Evolutionary conservation across 2,113 vertebrate genomes (phyloP), one percentile per base, ranked within the genome.

Genomic region (Pao palembangensis): DNA sequence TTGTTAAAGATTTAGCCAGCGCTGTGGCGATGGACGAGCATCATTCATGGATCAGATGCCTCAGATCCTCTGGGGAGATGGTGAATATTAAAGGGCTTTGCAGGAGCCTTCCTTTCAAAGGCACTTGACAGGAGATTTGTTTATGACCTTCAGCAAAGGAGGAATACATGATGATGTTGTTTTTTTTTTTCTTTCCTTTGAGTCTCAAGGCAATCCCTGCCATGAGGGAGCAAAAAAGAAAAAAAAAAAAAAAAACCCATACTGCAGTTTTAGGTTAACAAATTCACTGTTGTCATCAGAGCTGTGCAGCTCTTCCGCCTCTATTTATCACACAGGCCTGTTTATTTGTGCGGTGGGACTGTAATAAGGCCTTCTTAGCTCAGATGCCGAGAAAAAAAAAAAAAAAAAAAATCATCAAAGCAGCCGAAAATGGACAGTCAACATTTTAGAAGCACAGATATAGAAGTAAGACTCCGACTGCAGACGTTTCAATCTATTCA

Each of bases 31-130:
- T 53, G 68, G 25, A 23, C 6, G 18, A 60, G 58, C 21, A 73
- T 81, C 69, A 70, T 72, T 82, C 69, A 75, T 65, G 77, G 75
- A 76, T 54, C 53, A 67, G 64, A 70, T 47, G 3, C 8, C 43
- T 74, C 69, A 67, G 75, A 76, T 82, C 69, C 79, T 79, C 81
- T 51, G 28, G 69, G 79, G 79, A 79, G 73, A 80, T 75, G 58
- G 62, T 68, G 82, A 83, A 86, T 87, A 87, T 86, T 85, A 79
- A 85, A 82, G 69, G 73, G 69, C 55, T 85, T 80, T 73, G 78
- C 71, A 47, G 64, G 69, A 69, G 64, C 55, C 55, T 69, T 69
- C 38, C 52, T 64, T 20, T 16, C 54, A 64, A 83, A 65, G 44
- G 71, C 73, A 71, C 68, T 74, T 82, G 80, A 83, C 78, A 78